These are phyloP conservation scores for Chouioia cunea DNA, from an alignment of 2,888 invertebrate species.

Conservation along the genomic window DNA sequence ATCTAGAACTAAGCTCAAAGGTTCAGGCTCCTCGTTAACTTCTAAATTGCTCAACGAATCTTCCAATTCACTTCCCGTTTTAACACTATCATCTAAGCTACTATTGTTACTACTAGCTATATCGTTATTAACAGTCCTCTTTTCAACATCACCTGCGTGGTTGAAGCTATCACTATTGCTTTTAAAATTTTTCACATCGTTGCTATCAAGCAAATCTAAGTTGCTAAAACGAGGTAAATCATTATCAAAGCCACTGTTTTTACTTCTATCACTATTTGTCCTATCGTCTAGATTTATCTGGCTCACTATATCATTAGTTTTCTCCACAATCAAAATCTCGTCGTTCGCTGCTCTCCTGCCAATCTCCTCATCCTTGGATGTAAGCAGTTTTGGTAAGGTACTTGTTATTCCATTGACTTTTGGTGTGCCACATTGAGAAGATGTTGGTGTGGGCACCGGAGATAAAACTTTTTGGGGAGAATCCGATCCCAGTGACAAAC, in stretches of 20 bases:
- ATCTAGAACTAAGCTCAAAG: constrained; percentile 61
- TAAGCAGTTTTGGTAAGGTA: constrained; percentile 40
- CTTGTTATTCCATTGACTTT: constrained; percentile 58
- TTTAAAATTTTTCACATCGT: constrained; percentile 48
- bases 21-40: constrained; percentile 58
- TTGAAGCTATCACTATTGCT: constrained; percentile 52
- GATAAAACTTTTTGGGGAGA: constrained; percentile 62
- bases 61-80: constrained; percentile 56
- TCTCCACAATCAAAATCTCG: constrained; percentile 60
- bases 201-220: constrained; percentile 51
- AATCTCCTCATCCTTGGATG: constrained; percentile 16
- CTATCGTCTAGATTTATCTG: constrained; percentile 58
- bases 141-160: constrained; percentile 42
- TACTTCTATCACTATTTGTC: constrained; percentile 54
- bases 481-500: constrained; percentile 63
- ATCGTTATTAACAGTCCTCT: constrained; percentile 52
- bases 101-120: constrained; percentile 58
- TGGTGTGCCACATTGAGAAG: constrained; percentile 58
- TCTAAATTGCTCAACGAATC: constrained; percentile 56
- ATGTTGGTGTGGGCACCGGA: constrained; percentile 58
- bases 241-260: constrained; percentile 49
- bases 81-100: constrained; percentile 60
- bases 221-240: constrained; percentile 49
- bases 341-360: constrained; percentile 47
- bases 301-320: constrained; percentile 58